Evolutionary conservation across 2,888 invertebrate genomes (phyloP).

Genomic region (Mythimna impura): DNA sequence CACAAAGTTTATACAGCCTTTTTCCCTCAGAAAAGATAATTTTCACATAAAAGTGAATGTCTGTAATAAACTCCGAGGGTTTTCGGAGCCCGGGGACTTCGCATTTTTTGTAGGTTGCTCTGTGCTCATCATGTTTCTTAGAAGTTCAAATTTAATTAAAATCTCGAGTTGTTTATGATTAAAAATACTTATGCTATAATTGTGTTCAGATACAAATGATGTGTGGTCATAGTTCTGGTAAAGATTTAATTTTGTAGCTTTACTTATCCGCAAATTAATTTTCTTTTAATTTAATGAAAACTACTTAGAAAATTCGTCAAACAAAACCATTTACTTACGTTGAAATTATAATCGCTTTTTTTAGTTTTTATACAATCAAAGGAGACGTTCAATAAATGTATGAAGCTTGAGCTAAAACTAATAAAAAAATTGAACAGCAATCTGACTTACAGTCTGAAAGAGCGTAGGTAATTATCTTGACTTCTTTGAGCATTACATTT

Average conservation of each 20-base stretch:
- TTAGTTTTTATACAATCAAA: too few species aligned
- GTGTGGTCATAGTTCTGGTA: background rate
- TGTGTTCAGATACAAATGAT: conserved; percentile 9
- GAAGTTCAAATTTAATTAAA: conserved; percentile 59
- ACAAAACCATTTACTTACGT: too few species aligned
- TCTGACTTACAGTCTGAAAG: too few species aligned
- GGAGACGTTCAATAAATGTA: too few species aligned
- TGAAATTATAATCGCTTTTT: too few species aligned
- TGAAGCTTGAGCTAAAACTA: too few species aligned
- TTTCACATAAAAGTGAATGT: conserved; percentile 63
- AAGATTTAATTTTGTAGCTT: conserved; percentile 16
- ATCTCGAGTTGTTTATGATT: conserved; percentile 33
- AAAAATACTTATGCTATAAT: conserved; percentile 26
- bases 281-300: background rate
- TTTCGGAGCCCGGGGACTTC: conserved; percentile 25
- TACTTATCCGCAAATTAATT: background rate
- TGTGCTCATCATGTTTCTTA: conserved; percentile 42
- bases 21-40: conserved; percentile 63
- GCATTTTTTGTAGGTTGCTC: conserved; percentile 53
- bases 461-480: too few species aligned
- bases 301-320: background rate
- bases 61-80: conserved; percentile 59
- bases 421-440: too few species aligned
- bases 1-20: conserved; percentile 51
- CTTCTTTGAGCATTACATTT: too few species aligned